These are phyloP conservation scores for Festucalex cinctus DNA, from an alignment of 2,113 vertebrate genomes.

Conservation along the genomic window DNA sequence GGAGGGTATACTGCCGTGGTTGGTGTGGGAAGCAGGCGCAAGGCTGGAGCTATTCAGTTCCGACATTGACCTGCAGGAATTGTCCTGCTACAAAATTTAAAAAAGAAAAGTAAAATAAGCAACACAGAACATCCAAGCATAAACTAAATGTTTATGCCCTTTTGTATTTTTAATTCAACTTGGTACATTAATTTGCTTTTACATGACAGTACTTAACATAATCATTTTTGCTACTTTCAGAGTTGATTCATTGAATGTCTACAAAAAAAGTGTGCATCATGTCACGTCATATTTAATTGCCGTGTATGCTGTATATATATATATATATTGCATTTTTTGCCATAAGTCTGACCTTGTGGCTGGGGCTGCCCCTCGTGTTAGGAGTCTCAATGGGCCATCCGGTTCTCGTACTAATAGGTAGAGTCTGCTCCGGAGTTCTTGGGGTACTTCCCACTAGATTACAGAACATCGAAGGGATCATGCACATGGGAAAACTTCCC, in stretches of 20 bases:
- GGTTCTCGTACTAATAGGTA: constrained; percentile 68
- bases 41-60: constrained; percentile 78
- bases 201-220: no score
- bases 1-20: constrained; percentile 60
- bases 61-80: constrained; percentile 76
- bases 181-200: no score
- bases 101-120: background rate
- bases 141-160: background rate
- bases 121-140: background rate
- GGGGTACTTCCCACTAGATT: constrained; percentile 81
- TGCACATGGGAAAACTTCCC: background rate
- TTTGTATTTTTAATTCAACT: no score
- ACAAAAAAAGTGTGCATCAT: no score
- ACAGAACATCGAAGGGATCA: constrained; percentile 19
- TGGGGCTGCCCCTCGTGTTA: constrained; percentile 65
- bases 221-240: no score
- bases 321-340: background rate
- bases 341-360: constrained; percentile 43
- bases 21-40: constrained; percentile 68
- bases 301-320: background rate
- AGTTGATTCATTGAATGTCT: no score
- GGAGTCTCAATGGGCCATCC: constrained; percentile 36
- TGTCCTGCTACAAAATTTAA: constrained; percentile 33
- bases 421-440: constrained; percentile 74
- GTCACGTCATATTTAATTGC: no score